A percentile compares a stretch with the other conserved stretches of the same genome.
Evolutionary conservation across 2,888 invertebrate species (phyloP).

Genomic region (Camponotus fellah): DNA sequence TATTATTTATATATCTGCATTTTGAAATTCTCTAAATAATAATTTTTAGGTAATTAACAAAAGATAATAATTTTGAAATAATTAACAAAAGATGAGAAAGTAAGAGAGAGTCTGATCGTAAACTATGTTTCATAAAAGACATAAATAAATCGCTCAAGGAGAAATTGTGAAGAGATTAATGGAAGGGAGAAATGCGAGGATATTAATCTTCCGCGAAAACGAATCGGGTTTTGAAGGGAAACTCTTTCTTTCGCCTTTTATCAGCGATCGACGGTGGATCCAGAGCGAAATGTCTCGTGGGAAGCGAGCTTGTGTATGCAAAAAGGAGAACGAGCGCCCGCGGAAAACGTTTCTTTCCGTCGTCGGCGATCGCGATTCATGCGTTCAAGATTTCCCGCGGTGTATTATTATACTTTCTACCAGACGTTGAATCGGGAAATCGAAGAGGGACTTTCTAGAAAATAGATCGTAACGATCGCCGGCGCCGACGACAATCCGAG

Average conservation of each 20-base stretch:
- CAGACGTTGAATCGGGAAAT: slow-evolving; percentile 64
- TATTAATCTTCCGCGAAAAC: neutral
- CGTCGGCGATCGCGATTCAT: slow-evolving; percentile 55
- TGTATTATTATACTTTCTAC: slow-evolving; percentile 68
- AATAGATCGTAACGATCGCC: slow-evolving; percentile 36
- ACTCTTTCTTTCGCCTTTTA: slow-evolving; percentile 27
- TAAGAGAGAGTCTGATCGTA: neutral
- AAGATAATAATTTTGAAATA: neutral
- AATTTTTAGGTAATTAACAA: neutral
- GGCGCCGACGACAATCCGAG: neutral
- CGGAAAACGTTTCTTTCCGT: slow-evolving; percentile 48
- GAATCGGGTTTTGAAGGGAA: slow-evolving; percentile 11
- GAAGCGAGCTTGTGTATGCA: slow-evolving; percentile 46
- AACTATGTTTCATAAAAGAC: neutral
- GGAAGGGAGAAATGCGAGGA: neutral
- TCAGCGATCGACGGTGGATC: slow-evolving; percentile 37
- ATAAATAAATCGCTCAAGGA: neutral
- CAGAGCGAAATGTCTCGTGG: slow-evolving; percentile 24
- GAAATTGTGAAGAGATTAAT: neutral
- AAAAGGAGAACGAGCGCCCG: slow-evolving; percentile 24
- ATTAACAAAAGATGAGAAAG: neutral
- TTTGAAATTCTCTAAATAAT: neutral
- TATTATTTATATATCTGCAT: no score
- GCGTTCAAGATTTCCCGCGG: slow-evolving; percentile 57
- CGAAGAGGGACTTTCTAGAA: slow-evolving; percentile 66